phyloP scores from a whole-genome alignment of 2,797 vertebrate species.

The Pempheris klunzingeri region DNA sequence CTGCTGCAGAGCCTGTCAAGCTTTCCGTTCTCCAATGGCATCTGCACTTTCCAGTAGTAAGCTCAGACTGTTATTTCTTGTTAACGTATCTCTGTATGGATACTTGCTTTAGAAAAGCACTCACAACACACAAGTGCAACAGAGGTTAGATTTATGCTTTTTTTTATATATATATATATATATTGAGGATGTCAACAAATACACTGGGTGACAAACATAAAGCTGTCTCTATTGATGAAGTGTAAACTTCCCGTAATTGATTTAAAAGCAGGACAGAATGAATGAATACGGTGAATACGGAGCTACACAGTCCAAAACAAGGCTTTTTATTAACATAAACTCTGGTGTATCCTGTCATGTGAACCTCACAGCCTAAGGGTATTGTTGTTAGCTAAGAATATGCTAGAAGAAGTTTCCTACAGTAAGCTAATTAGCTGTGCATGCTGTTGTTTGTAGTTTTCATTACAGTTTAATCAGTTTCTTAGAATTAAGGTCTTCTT shows the following conservation, averaged over 20 bases:
- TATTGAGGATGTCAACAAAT: background rate
- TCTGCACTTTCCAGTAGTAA: background rate
- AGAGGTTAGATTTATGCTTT: too few relatives aligned
- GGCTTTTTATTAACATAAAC: background rate
- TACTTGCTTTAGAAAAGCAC: background rate
- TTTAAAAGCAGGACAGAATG: background rate
- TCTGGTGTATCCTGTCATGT: background rate
- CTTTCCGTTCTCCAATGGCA: background rate
- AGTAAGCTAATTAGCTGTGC: background rate
- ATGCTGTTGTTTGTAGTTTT: background rate
- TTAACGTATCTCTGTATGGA: background rate
- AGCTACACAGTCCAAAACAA: background rate
- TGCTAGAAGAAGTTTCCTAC: too few relatives aligned
- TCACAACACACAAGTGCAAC: too few relatives aligned
- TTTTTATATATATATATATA: too few relatives aligned
- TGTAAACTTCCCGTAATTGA: background rate
- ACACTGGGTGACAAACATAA: background rate
- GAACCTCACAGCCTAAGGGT: background rate
- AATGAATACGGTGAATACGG: too few relatives aligned
- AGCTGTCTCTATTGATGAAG: background rate
- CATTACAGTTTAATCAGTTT: background rate
- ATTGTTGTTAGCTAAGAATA: background rate
- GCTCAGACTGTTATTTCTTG: background rate
- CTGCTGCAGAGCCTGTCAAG: background rate
- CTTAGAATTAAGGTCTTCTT: background rate